phyloP scores from a whole-genome alignment of 2,797 vertebrate species.

The Manis javanica region DNA sequence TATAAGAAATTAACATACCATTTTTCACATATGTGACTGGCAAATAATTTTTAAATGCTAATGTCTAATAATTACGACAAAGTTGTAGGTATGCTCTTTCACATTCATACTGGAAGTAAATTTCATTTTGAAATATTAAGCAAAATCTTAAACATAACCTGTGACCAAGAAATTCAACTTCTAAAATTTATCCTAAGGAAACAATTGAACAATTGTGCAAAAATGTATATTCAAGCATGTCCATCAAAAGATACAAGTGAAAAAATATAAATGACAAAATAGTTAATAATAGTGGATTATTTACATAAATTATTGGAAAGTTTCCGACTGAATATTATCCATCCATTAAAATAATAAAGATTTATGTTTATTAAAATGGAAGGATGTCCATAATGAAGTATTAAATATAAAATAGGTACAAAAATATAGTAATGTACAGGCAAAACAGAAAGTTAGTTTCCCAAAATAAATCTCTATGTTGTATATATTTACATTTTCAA shows the following conservation, averaged over 20 bases:
- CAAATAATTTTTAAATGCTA: slow-evolving; percentile 31
- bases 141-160: not conserved
- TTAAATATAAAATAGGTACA: not conserved
- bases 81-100: not conserved
- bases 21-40: not conserved
- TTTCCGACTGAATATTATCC: slow-evolving; percentile 1
- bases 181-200: slow-evolving; percentile 25
- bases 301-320: slow-evolving; percentile 40
- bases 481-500: not conserved
- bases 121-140: slow-evolving; percentile 49
- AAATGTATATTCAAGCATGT: not conserved
- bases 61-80: not conserved
- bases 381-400: not conserved
- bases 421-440: not conserved
- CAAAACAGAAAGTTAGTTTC: not conserved
- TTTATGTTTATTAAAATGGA: not conserved
- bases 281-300: not conserved
- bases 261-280: not conserved
- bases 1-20: not conserved
- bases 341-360: not conserved
- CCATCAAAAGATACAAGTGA: slow-evolving; percentile 41
- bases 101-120: slow-evolving; percentile 1
- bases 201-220: not conserved
- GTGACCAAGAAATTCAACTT: slow-evolving; percentile 39
- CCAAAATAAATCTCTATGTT: not conserved